Evolutionary conservation across 2,797 vertebrate genomes (phyloP).

Genomic region (Lutjanus argentimaculatus): DNA sequence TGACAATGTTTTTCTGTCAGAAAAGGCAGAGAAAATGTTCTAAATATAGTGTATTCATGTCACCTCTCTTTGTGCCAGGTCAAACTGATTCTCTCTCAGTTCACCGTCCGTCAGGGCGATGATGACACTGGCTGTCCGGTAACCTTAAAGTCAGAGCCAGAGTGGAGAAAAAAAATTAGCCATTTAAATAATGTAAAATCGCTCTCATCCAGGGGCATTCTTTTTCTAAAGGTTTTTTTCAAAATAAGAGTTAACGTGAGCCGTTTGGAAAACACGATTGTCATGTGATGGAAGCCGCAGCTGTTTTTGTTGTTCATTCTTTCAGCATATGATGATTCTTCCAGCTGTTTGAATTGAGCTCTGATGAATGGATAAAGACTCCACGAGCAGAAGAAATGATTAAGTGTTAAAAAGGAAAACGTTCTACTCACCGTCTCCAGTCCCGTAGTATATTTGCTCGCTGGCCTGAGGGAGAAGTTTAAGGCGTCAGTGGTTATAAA

Average conservation of each 20-base stretch:
- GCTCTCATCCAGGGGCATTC: background rate
- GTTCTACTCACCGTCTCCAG: conserved; percentile 90
- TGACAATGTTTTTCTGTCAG: too few relatives aligned
- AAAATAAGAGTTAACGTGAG: background rate
- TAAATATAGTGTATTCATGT: background rate
- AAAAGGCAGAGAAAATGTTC: too few relatives aligned
- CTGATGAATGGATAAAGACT: conserved; percentile 23
- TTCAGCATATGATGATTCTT: conserved; percentile 13
- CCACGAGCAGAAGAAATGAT: conserved; percentile 28
- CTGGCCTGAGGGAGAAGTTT: conserved; percentile 89
- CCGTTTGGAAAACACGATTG: background rate
- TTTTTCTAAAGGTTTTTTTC: background rate
- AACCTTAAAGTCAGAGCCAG: conserved; percentile 84
- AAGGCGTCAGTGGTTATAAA: conserved; percentile 57
- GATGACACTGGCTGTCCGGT: conserved; percentile 96
- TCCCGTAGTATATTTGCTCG: conserved; percentile 97
- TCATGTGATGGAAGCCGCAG: conserved; percentile 20
- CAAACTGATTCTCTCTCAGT: conserved; percentile 94
- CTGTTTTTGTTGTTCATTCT: conserved; percentile 26
- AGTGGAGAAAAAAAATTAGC: background rate
- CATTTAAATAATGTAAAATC: background rate
- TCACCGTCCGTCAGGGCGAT: conserved; percentile 98
- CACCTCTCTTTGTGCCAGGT: conserved; percentile 93
- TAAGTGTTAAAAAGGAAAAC: conserved; percentile 51
- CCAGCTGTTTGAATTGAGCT: conserved; percentile 10